Base-by-base conservation (phyloP, 1,140 invertebrate genomes). In the Anthonomus grandis region DNA sequence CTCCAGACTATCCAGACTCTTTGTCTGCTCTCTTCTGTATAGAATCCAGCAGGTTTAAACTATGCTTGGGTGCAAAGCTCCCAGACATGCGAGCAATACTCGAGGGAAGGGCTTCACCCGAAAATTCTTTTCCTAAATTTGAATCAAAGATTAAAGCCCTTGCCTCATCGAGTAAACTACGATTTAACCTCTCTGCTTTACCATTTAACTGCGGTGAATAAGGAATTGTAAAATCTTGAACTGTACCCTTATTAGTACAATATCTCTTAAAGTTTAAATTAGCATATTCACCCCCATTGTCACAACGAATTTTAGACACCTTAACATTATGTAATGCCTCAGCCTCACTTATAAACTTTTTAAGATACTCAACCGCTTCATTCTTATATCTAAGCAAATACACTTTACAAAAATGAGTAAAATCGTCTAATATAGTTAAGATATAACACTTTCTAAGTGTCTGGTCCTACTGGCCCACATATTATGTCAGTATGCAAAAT, bases 161-260 rank as follows among this genome's bases (percentile, higher is more conserved):
- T 45, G 71, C 69, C 55, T 70, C 76, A 63, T 76, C 71, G 4
- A 68, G 71, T 25, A 79, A 63, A n/a, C 72, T 75, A 38, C 70
- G 56, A 56, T 74, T 75, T 62, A 76, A 73, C 37, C 77, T 63
- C 58, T 81, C 78, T 13, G 75, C 62, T 0, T 76, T 70, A 54
- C 77, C 75, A 72, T 81, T 81, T 60, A 72, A 61, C 58, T 82
- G 71, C 51, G 78, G 76, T 15, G 71, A 77, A 53, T 75, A 71
- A 38, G 75, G 70, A 24, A 58, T 39, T n/a, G 63, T 67, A 55
- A 61, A 60, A 38, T 59, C 38, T n/a, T 41, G 10, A 18, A n/a
- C 21, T 4, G 66, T 67, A 38, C 68, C 69, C 45, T 54, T 54
- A 17, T 59, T 8, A 59, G 54, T 36, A 34, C 47, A 64, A 47